phyloP scores from a whole-genome alignment of 2,113 vertebrate genomes.

The Deroptyus accipitrinus region DNA sequence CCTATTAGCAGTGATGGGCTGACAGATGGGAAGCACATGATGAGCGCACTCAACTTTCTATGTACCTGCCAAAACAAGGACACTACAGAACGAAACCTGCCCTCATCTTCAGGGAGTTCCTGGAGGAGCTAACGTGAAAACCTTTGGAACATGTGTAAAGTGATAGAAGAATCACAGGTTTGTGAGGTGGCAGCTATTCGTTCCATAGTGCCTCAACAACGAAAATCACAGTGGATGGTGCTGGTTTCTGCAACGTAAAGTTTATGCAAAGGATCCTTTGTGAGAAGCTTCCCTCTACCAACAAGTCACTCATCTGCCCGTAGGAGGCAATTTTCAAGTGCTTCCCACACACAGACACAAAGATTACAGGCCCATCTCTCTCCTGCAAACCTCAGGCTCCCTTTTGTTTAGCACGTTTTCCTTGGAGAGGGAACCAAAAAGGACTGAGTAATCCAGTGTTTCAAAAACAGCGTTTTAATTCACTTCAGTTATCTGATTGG shows the following conservation, averaged over 20 bases:
- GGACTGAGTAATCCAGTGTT: slow-evolving; percentile 56
- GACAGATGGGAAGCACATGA: slow-evolving; percentile 35
- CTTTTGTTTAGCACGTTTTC: slow-evolving; percentile 9
- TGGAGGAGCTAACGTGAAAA: background rate
- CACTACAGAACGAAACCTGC: slow-evolving; percentile 4
- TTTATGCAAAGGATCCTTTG: slow-evolving; percentile 31
- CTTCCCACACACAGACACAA: slow-evolving; percentile 32
- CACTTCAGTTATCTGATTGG: slow-evolving; percentile 43
- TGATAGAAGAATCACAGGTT: background rate
- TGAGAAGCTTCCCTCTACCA: background rate
- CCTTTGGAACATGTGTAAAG: background rate
- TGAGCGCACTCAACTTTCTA: slow-evolving; percentile 31
- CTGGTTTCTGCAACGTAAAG: background rate
- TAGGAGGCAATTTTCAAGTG: slow-evolving; percentile 48
- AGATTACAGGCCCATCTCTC: slow-evolving; percentile 34
- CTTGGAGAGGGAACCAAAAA: slow-evolving; percentile 54
- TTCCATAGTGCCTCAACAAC: slow-evolving; percentile 17
- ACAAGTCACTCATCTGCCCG: slow-evolving; percentile 35
- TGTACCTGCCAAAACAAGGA: slow-evolving; percentile 20
- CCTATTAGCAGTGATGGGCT: slow-evolving; percentile 38
- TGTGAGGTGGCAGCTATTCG: background rate
- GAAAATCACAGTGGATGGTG: background rate
- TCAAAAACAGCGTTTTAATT: slow-evolving; percentile 68
- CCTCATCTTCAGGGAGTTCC: background rate
- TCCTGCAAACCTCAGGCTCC: background rate